These are phyloP conservation scores for Unio pictorum DNA, from an alignment of 2,888 invertebrate genomes.

Conservation along the genomic window DNA sequence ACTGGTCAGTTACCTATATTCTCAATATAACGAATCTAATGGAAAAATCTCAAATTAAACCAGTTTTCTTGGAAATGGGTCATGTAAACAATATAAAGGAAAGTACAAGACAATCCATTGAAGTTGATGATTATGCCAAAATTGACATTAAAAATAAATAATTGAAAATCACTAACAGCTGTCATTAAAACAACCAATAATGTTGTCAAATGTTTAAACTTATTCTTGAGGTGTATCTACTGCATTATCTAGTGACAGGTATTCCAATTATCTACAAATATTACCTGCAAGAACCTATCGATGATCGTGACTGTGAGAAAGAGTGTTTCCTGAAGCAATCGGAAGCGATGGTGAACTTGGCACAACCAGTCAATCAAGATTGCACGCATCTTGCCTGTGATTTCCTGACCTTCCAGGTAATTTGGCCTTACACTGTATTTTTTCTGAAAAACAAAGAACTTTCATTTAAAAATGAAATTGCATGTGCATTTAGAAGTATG, in stretches of 20 bases:
- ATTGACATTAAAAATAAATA: too few relatives aligned
- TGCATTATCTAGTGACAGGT: background rate
- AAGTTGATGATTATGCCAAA: too few relatives aligned
- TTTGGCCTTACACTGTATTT: slow-evolving; percentile 78
- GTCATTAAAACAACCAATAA: background rate
- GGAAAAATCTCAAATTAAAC: too few relatives aligned
- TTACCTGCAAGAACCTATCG: slow-evolving; percentile 89
- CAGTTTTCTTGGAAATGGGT: too few relatives aligned
- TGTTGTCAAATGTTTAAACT: background rate
- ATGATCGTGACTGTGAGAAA: slow-evolving; percentile 89
- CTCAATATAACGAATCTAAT: too few relatives aligned
- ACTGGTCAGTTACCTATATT: too few relatives aligned
- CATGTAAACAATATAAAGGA: too few relatives aligned
- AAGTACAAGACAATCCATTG: too few relatives aligned
- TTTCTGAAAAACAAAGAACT: slow-evolving; percentile 64
- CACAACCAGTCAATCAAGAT: slow-evolving; percentile 95
- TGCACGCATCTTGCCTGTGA: slow-evolving; percentile 89
- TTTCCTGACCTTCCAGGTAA: slow-evolving; percentile 80
- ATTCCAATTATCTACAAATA: background rate
- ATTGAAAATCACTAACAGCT: too few relatives aligned
- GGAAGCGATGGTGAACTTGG: slow-evolving; percentile 91
- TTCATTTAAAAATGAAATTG: too few relatives aligned
- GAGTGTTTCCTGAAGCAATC: slow-evolving; percentile 88
- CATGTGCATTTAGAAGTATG: too few relatives aligned
- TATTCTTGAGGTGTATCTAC: background rate